These are phyloP conservation scores for Steinernema feltiae DNA, from an alignment of 1,140 invertebrate genomes.

Conservation along the genomic window DNA sequence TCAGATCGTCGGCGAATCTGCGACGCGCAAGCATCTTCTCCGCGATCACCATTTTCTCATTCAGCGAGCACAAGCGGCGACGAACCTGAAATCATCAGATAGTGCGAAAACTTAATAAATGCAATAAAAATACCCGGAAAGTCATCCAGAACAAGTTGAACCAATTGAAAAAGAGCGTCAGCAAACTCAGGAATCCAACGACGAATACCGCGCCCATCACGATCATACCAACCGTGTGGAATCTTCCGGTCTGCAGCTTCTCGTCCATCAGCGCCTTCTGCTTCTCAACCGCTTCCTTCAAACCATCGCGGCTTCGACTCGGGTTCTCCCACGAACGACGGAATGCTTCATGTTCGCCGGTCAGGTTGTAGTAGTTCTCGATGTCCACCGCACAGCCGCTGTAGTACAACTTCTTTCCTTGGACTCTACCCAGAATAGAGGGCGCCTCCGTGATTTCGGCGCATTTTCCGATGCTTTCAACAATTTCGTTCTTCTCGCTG, in stretches of 20 bases:
- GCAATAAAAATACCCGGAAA: neutral
- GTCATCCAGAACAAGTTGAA: neutral
- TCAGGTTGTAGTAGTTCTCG: neutral
- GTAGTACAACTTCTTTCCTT: neutral
- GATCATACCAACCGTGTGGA: neutral
- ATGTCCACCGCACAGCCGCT: neutral
- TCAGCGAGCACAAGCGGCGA: conserved; percentile 6
- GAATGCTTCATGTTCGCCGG: neutral
- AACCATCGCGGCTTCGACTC: neutral
- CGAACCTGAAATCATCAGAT: neutral
- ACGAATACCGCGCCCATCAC: neutral
- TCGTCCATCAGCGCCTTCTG: neutral
- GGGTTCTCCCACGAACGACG: neutral
- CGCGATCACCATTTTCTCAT: conserved; percentile 5
- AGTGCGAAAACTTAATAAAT: neutral
- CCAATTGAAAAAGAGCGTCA: neutral
- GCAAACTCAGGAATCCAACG: neutral
- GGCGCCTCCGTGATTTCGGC: neutral
- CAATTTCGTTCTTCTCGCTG: too few relatives aligned
- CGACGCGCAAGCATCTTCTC: neutral
- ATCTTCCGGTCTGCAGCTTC: too few relatives aligned
- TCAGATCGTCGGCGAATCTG: neutral
- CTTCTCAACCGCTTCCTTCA: neutral
- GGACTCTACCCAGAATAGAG: neutral
- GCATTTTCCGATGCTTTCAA: too few relatives aligned